phyloP scores from a whole-genome alignment of 2,113 vertebrate species.

The Gulo gulo region DNA sequence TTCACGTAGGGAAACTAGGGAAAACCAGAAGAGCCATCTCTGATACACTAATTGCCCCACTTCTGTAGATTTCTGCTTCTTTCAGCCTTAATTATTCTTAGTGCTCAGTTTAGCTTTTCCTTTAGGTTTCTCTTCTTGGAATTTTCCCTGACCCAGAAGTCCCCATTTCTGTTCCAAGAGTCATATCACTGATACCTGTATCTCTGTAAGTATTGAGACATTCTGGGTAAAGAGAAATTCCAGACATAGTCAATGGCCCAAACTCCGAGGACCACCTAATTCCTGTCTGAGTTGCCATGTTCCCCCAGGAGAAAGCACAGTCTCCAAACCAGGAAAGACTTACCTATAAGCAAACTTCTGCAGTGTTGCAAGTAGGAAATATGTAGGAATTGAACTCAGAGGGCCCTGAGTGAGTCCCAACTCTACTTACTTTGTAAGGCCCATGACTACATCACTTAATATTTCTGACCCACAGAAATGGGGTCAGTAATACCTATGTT shows the following conservation, averaged over 20 bases:
- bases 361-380: neutral
- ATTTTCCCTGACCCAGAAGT: neutral
- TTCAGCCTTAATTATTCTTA: neutral
- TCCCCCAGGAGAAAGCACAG: neutral
- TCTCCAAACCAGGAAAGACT: neutral
- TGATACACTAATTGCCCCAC: neutral
- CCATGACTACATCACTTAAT: neutral
- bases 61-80: neutral
- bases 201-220: neutral
- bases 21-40: neutral
- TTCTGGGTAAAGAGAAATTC: neutral
- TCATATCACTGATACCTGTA: neutral
- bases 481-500: neutral
- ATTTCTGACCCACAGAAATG: neutral
- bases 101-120: neutral
- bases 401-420: neutral
- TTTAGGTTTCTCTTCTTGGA: neutral
- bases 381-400: neutral
- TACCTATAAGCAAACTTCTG: neutral
- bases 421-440: neutral
- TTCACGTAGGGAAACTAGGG: neutral
- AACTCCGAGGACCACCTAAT: neutral
- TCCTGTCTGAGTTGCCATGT: neutral
- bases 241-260: neutral
- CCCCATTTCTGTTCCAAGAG: neutral